Percentiles rank a stretch among this genome's conserved stretches.
Conservation (phyloP, 2,888 invertebrate genomes). For the Romanomermis culicivorax region DNA sequence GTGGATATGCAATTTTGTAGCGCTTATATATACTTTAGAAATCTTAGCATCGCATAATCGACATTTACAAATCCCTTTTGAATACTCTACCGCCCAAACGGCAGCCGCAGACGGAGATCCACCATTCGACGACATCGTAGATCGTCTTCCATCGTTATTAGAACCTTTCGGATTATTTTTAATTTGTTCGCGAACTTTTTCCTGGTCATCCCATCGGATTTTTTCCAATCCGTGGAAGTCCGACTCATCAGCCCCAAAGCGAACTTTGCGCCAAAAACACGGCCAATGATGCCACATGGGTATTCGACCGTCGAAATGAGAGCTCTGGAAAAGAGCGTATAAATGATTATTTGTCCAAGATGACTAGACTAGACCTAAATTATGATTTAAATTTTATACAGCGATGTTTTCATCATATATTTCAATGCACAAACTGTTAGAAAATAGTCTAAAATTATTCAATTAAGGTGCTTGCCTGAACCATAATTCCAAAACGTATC, state of each 20-base stretch:
- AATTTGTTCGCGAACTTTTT: constrained; percentile 30
- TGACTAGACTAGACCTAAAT: not conserved
- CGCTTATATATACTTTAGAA: constrained; percentile 29
- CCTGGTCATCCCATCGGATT: constrained; percentile 35
- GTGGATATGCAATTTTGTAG: too few species aligned
- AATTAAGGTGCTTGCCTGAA: not conserved
- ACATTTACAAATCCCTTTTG: not conserved
- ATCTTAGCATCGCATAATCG: constrained; percentile 29
- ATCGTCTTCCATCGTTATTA: not conserved
- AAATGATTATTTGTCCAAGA: not conserved
- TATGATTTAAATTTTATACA: not conserved
- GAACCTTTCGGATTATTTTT: constrained; percentile 12
- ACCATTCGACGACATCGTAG: not conserved
- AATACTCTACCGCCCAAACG: not conserved
- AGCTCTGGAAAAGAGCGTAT: constrained; percentile 12
- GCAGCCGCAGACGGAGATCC: not conserved
- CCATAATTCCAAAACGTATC: constrained; percentile 7
- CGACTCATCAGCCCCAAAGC: constrained; percentile 18
- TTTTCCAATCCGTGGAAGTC: constrained; percentile 32
- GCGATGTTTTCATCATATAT: too few species aligned
- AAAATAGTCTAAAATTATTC: not conserved
- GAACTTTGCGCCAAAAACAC: constrained; percentile 31
- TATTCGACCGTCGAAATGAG: constrained; percentile 18
- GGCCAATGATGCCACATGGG: constrained; percentile 29
- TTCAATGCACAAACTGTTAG: not conserved